Percentiles rank a stretch among this genome's conserved stretches.
phyloP scores from a whole-genome alignment of 2,113 vertebrate species.

The Sus scrofa region T2T-Sscrofa CM000815.6:113751501-113752000 shows the following conservation, averaged over 20 bases:
- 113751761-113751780: not conserved
- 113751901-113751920: not conserved
- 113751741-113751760: not conserved
- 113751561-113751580: conserved; percentile 63
- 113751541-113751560: conserved; percentile 74
- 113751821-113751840: not conserved
- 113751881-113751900: not conserved
- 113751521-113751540: not conserved
- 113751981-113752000: not conserved
- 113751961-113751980: not conserved
- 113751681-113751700: conserved; percentile 34
- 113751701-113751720: conserved; percentile 51
- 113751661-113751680: conserved; percentile 22
- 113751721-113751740: not conserved
- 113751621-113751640: conserved; percentile 16
- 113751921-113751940: not conserved
- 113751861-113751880: not conserved
- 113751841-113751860: not conserved
- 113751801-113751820: not conserved
- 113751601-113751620: not conserved
- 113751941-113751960: not conserved
- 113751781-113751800: not conserved
- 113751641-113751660: conserved; percentile 19
- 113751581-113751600: conserved; percentile 64
- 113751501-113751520: conserved; percentile 58